These are phyloP conservation scores for Tenthredo amoena DNA, from an alignment of 2,888 invertebrate genomes.

Conservation along the genomic window DNA sequence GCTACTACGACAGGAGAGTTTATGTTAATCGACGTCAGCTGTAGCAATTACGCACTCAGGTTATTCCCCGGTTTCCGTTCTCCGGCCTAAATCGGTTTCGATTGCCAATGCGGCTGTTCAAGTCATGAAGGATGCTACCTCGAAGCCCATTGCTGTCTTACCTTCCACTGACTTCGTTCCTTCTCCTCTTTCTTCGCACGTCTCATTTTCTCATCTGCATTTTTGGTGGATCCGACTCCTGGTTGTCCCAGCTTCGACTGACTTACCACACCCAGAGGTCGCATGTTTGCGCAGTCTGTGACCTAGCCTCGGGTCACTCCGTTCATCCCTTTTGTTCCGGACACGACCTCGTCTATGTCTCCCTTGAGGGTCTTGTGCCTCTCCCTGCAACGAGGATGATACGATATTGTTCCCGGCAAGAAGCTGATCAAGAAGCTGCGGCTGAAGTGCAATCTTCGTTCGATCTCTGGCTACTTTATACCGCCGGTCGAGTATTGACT, in stretches of 20 bases:
- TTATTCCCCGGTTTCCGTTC: background rate
- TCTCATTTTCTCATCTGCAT: background rate
- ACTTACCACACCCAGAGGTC: background rate
- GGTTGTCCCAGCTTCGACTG: background rate
- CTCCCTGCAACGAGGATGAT: background rate
- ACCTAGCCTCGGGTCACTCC: background rate
- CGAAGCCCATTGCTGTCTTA: background rate
- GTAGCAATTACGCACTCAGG: background rate
- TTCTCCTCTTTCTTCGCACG: too few species aligned
- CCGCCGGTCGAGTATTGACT: background rate
- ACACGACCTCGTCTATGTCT: background rate
- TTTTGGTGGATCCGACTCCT: background rate
- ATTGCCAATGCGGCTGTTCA: background rate
- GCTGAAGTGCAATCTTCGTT: background rate
- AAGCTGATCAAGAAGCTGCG: background rate
- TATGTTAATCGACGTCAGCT: background rate
- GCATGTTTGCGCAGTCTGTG: background rate
- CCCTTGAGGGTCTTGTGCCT: background rate
- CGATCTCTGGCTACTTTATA: background rate
- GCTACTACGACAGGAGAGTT: background rate
- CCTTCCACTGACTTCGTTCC: background rate
- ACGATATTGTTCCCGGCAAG: background rate
- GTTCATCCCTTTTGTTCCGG: background rate
- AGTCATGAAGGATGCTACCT: background rate
- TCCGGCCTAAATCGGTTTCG: background rate